A percentile compares a stretch with the other conserved stretches of the same genome.
phyloP scores from a whole-genome alignment of 2,797 vertebrate genomes.

The Falco biarmicus region DNA sequence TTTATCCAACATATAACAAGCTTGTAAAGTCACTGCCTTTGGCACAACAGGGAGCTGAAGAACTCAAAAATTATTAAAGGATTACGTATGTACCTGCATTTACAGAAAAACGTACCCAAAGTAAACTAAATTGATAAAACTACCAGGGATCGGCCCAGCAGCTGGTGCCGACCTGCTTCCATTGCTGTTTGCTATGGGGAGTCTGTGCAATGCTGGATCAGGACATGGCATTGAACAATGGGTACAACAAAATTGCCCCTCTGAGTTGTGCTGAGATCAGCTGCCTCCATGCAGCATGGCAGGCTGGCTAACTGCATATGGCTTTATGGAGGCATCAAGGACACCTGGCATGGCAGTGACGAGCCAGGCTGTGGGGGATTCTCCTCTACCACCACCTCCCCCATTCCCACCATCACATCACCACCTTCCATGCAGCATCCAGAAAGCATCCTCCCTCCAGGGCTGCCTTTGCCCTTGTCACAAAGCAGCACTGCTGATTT shows the following conservation, averaged over 20 bases:
- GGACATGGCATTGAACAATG: background rate
- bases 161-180: accelerated
- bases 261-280: background rate
- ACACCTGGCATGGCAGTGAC: accelerated
- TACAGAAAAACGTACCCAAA: background rate
- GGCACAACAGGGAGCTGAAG: background rate
- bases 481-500: background rate
- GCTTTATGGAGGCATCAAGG: no score
- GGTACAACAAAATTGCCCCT: background rate
- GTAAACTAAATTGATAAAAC: background rate
- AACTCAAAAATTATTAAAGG: background rate
- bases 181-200: accelerated
- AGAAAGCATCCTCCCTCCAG: background rate
- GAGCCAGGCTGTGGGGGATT: background rate
- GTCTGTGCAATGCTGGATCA: background rate
- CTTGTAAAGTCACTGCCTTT: background rate
- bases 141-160: background rate
- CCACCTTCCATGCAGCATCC: background rate
- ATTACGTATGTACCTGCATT: background rate
- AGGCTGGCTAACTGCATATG: accelerated
- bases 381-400: background rate
- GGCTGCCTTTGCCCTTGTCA: background rate
- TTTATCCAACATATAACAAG: background rate
- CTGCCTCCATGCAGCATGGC: accelerated
- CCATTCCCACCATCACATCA: accelerated